Evolutionary conservation across 2,888 invertebrate genomes (phyloP).

Genomic region (Stictocephala bisonia): DNA sequence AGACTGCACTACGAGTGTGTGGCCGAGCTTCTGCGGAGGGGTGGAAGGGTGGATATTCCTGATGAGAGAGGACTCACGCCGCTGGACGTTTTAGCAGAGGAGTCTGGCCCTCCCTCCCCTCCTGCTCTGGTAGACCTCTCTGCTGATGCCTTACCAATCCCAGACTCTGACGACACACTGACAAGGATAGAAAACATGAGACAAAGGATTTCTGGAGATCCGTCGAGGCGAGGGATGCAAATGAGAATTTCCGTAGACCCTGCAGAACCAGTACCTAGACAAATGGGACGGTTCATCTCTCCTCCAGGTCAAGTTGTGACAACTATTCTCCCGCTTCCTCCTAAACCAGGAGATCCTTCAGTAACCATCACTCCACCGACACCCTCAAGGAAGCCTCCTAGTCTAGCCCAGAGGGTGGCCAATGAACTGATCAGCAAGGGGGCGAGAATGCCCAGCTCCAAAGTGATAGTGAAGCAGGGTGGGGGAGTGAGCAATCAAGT

Average conservation of each 20-base stretch:
- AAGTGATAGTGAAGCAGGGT: constrained; percentile 43
- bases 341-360: background rate
- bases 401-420: constrained; percentile 26
- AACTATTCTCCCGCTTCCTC: too few species aligned
- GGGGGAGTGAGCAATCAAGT: constrained; percentile 41
- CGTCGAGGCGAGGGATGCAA: background rate
- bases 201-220: background rate
- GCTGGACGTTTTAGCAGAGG: constrained; percentile 67
- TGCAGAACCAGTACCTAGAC: background rate
- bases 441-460: constrained; percentile 52
- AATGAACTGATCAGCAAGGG: constrained; percentile 62
- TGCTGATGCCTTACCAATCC: background rate
- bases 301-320: too few species aligned
- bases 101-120: background rate
- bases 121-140: background rate
- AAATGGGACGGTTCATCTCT: background rate
- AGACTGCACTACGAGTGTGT: constrained; percentile 68
- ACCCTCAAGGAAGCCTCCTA: background rate
- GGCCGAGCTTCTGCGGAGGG: constrained; percentile 67
- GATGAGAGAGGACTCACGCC: constrained; percentile 67
- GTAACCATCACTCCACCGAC: background rate
- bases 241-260: background rate
- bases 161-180: background rate
- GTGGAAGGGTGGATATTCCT: constrained; percentile 66
- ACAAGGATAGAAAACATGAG: constrained; percentile 5